Evolutionary conservation across 92 coral and sea anemone species (phyloP).

Genomic region (Phymanthus crucifer): DNA sequence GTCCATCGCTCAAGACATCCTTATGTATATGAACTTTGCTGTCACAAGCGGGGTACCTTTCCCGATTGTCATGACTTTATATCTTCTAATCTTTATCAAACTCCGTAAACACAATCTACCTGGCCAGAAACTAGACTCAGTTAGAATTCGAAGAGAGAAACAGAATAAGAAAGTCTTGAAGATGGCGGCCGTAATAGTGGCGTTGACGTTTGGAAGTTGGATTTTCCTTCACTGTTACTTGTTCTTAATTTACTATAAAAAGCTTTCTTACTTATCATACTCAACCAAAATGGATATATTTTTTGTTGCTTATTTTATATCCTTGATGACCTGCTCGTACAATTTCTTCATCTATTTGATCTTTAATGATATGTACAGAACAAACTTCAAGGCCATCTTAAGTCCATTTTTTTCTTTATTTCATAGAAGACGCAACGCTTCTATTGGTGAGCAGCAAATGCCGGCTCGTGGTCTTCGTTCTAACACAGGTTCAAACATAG

Average conservation of each 20-base stretch:
- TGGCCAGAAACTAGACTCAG: constrained; percentile 7
- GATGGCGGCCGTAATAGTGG: constrained; percentile 11
- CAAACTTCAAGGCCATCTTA: not conserved
- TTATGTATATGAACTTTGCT: not conserved
- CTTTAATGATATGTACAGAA: constrained; percentile 20
- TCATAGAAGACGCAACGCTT: not conserved
- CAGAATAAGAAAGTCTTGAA: constrained; percentile 27
- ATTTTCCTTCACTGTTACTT: not conserved
- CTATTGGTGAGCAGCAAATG: too few relatives aligned
- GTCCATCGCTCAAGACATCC: constrained; percentile 39
- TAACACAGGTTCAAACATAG: too few relatives aligned
- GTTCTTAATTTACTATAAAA: not conserved
- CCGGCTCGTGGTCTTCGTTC: too few relatives aligned
- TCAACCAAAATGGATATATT: not conserved
- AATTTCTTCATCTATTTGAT: constrained; percentile 13
- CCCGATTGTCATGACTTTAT: not conserved
- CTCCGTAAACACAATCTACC: constrained; percentile 22
- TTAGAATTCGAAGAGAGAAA: constrained; percentile 8
- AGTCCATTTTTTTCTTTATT: not conserved
- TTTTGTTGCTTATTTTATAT: not conserved
- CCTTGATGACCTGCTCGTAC: not conserved
- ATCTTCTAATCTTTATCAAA: not conserved
- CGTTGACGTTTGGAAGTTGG: not conserved
- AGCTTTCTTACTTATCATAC: not conserved
- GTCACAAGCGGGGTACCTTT: not conserved